Percentiles rank a stretch among this genome's conserved stretches.
phyloP scores from a whole-genome alignment of 1,140 invertebrate species.

The Hydropsyche tenuis region DNA sequence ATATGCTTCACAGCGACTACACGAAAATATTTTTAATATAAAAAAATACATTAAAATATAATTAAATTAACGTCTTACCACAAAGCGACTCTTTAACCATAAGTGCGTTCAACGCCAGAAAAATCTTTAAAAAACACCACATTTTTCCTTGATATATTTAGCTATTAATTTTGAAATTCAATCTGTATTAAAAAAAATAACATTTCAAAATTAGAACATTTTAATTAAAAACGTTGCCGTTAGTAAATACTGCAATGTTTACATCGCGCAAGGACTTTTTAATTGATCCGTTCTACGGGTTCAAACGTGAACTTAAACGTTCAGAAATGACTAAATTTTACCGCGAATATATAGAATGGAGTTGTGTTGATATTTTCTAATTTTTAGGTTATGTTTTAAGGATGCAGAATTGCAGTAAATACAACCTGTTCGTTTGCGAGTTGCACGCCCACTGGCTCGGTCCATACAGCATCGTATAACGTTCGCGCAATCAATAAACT shows the following conservation, averaged over 20 bases:
- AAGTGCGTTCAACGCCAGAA: conserved; percentile 33
- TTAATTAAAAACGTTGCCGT: background rate
- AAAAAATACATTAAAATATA: conserved; percentile 3
- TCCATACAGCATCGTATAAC: conserved; percentile 33
- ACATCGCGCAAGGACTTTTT: no score
- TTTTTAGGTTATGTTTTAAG: background rate
- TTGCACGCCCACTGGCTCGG: conserved; percentile 30
- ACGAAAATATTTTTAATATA: background rate
- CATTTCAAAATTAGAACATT: background rate
- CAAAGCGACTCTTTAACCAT: conserved; percentile 20
- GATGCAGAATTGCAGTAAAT: background rate
- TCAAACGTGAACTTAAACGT: no score
- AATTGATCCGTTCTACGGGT: no score
- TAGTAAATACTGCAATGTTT: background rate
- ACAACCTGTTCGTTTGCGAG: conserved; percentile 5
- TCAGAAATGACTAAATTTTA: no score
- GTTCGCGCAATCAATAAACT: conserved; percentile 25
- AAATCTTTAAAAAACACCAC: conserved; percentile 37
- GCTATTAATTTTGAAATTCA: no score
- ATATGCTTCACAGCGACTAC: conserved; percentile 42
- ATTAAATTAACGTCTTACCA: conserved; percentile 23
- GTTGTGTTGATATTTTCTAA: no score
- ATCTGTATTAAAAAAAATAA: no score
- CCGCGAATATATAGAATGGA: no score
- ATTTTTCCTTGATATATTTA: background rate